phyloP scores from a whole-genome alignment of 2,113 vertebrate species.

The Pelmatolapia mariae region DNA sequence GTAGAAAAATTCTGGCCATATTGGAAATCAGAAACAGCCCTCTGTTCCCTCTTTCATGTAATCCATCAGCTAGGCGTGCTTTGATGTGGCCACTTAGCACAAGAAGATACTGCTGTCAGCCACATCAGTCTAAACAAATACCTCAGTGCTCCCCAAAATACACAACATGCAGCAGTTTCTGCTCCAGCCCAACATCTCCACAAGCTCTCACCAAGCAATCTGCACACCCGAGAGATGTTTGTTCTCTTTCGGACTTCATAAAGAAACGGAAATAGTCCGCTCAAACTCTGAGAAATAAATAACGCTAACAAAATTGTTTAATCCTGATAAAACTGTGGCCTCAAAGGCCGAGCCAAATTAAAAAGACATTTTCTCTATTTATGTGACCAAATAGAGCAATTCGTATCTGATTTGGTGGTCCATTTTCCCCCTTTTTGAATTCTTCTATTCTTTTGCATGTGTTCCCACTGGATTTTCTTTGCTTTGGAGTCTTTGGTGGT shows the following conservation, averaged over 20 bases:
- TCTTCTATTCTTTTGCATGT: not conserved
- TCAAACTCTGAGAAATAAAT: not conserved
- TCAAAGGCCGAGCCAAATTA: not conserved
- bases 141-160: conserved; percentile 18
- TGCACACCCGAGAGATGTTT: not conserved
- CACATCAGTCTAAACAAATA: conserved; percentile 46
- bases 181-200: not conserved
- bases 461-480: not conserved
- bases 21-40: conserved; percentile 28
- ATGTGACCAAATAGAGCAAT: not conserved
- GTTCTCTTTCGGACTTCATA: not conserved
- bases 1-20: not conserved
- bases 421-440: not conserved
- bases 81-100: conserved; percentile 45
- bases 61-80: not conserved
- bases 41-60: conserved; percentile 17
- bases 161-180: conserved; percentile 23
- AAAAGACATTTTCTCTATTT: not conserved
- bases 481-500: not conserved
- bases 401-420: not conserved
- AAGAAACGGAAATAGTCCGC: conserved; percentile 5
- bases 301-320: not conserved
- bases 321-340: not conserved
- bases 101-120: conserved; percentile 40
- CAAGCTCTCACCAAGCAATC: not conserved